These are phyloP conservation scores for Atherinomorus stipes DNA, from an alignment of 2,113 vertebrate species.

Conservation along the genomic window DNA sequence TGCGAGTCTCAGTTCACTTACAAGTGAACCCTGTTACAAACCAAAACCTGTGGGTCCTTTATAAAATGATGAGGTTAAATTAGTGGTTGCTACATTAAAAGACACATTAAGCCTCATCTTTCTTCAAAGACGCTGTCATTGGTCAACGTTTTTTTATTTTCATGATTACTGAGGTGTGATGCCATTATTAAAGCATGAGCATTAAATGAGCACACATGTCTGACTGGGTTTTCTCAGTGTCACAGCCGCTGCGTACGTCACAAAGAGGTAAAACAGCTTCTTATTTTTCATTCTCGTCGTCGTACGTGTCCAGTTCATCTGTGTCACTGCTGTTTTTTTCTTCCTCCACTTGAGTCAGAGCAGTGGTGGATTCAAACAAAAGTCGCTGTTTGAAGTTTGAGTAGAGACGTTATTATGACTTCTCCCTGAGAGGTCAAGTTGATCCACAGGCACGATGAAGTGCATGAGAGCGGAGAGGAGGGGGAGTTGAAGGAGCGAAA, in stretches of 20 bases:
- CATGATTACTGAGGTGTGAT: neutral
- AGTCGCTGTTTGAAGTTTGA: conserved; percentile 75
- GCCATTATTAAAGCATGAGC: conserved; percentile 22
- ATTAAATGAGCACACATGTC: conserved; percentile 53
- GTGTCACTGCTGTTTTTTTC: conserved; percentile 52
- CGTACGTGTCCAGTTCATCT: conserved; percentile 65
- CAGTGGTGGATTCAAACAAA: conserved; percentile 67
- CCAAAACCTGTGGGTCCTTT: neutral
- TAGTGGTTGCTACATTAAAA: neutral
- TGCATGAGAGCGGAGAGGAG: conserved; percentile 42
- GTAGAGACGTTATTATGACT: conserved; percentile 78
- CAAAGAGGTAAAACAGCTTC: conserved; percentile 58
- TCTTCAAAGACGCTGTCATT: neutral
- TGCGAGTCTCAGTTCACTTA: too few relatives aligned
- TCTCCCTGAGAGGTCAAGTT: conserved; percentile 74
- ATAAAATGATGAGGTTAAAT: neutral
- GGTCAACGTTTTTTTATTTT: neutral
- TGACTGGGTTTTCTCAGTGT: conserved; percentile 61
- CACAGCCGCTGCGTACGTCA: conserved; percentile 57
- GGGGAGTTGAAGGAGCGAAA: conserved; percentile 52
- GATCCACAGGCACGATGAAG: conserved; percentile 72
- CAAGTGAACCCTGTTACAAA: too few relatives aligned
- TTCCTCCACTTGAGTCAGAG: conserved; percentile 58
- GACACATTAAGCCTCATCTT: neutral
- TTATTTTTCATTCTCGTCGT: conserved; percentile 71